These are phyloP conservation scores for Prunella strophiata DNA, from an alignment of 2,797 vertebrate species.

Conservation along the genomic window DNA sequence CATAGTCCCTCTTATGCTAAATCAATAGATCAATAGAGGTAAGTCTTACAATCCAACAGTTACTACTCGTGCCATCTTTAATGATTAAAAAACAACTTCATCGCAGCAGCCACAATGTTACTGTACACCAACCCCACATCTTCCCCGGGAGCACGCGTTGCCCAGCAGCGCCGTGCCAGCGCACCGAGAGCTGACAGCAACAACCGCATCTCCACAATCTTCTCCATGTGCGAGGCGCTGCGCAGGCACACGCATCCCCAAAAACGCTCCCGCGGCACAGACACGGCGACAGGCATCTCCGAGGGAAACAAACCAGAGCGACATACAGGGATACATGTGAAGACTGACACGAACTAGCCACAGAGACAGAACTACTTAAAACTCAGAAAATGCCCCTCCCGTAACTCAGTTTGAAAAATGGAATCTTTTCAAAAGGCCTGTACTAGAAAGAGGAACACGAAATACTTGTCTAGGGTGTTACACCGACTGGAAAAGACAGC, in stretches of 20 bases:
- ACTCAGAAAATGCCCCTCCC: not conserved
- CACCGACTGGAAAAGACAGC: not conserved
- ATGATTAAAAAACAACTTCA: not conserved
- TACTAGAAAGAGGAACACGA: not conserved
- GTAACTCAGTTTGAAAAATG: not conserved
- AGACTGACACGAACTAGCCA: not conserved
- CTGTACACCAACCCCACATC: not conserved
- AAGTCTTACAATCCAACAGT: not conserved
- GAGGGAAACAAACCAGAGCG: not conserved
- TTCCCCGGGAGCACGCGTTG: not conserved
- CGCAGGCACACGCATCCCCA: not conserved
- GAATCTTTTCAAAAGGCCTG: not conserved
- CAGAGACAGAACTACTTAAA: not conserved
- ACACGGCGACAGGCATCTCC: not conserved
- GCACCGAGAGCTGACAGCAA: not conserved
- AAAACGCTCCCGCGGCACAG: not conserved
- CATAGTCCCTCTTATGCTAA: not conserved
- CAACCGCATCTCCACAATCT: not conserved
- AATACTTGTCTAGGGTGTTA: not conserved
- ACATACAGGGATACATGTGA: not conserved
- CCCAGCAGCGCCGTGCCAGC: not conserved
- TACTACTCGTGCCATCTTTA: not conserved
- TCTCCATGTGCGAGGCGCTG: not conserved
- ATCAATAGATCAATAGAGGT: not conserved
- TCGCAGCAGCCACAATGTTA: not conserved